Percentiles rank a stretch among this genome's conserved stretches.
Evolutionary conservation across 1,140 invertebrate genomes (phyloP).

Genomic region (Drosophila ironensis): DNA sequence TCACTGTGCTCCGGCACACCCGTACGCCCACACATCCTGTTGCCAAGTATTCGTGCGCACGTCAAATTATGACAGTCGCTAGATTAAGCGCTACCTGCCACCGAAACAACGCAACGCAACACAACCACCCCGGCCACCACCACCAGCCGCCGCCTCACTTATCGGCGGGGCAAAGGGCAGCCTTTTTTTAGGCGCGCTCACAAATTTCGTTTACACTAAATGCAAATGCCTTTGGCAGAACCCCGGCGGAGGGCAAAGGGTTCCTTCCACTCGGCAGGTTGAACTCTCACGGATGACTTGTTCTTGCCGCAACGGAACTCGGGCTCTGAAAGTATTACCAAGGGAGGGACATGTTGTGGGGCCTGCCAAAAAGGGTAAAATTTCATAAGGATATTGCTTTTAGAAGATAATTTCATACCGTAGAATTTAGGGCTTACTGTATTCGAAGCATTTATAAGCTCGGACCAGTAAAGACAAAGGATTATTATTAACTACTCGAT

Average conservation of each 20-base stretch:
- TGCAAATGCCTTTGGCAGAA: constrained; percentile 41
- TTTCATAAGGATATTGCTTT: neutral
- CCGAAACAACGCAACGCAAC: neutral
- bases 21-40: constrained; percentile 16
- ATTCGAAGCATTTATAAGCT: no score
- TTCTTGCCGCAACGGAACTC: constrained; percentile 25
- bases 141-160: constrained; percentile 43
- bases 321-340: constrained; percentile 4
- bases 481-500: no score
- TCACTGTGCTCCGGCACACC: constrained; percentile 30
- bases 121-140: neutral
- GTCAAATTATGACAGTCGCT: constrained; percentile 68
- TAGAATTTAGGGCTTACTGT: no score
- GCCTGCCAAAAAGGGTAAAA: neutral
- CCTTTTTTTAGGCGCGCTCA: constrained; percentile 52
- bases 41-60: constrained; percentile 39
- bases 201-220: constrained; percentile 66
- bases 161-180: constrained; percentile 42
- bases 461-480: no score
- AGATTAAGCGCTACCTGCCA: constrained; percentile 51
- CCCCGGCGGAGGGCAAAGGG: constrained; percentile 39
- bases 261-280: constrained; percentile 20
- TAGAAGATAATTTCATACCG: neutral
- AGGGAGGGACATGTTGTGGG: neutral
- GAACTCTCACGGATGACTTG: constrained; percentile 62